Conservation (phyloP, 1,140 invertebrate genomes). For the Riptortus pedestris region DNA sequence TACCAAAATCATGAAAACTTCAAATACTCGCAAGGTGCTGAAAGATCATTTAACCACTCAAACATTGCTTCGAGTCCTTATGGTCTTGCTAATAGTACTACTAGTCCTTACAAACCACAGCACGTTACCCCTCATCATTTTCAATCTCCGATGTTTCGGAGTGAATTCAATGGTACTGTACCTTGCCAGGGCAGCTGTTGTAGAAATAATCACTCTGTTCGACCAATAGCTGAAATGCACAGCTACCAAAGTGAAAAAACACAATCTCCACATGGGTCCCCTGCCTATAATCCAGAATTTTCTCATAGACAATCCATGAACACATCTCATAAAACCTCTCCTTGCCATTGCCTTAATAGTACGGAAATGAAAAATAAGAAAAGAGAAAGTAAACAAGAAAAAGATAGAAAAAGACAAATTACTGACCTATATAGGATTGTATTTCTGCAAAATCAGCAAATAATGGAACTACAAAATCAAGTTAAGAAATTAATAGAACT, state of each 20-base stretch:
- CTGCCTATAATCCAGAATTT: background rate
- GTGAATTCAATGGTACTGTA: background rate
- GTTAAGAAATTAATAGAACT: slow-evolving; percentile 1
- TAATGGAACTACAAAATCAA: slow-evolving; percentile 5
- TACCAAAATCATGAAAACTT: no score
- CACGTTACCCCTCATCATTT: background rate
- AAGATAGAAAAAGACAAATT: background rate
- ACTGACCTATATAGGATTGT: slow-evolving; percentile 12
- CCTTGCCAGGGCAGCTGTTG: background rate
- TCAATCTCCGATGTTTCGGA: background rate
- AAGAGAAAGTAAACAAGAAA: background rate
- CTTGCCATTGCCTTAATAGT: background rate
- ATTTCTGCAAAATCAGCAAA: slow-evolving; percentile 8
- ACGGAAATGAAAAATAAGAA: background rate
- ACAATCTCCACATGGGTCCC: background rate
- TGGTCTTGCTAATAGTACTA: no score
- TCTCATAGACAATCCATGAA: background rate
- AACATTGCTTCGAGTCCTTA: no score
- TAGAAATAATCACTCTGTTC: background rate
- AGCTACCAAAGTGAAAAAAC: background rate
- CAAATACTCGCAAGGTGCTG: no score
- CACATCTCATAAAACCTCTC: background rate
- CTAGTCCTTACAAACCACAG: no score
- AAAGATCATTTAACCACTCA: no score
- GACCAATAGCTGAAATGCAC: background rate